phyloP scores from a whole-genome alignment of 2,113 vertebrate species.

The Bombycilla garrulus region DNA sequence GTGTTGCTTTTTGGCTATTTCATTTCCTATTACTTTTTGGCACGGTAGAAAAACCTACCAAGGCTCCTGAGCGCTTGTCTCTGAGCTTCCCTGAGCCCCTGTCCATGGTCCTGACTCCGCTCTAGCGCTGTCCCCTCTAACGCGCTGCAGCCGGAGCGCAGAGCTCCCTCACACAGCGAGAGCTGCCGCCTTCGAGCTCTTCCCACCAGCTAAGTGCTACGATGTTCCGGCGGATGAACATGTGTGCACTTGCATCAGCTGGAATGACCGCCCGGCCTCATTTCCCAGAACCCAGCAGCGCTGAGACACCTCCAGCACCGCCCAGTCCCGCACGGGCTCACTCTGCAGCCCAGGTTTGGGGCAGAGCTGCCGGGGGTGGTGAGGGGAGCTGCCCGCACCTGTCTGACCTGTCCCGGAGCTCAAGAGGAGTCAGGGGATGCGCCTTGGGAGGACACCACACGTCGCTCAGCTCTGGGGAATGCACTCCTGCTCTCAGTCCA shows the following conservation, averaged over 20 bases:
- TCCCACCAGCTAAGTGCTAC: neutral
- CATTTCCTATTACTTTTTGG: neutral
- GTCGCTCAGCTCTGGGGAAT: neutral
- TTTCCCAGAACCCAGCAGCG: neutral
- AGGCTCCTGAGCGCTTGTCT: neutral
- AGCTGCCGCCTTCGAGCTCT: neutral
- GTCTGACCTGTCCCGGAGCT: neutral
- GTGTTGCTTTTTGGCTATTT: neutral
- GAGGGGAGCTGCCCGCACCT: neutral
- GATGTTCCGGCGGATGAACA: neutral
- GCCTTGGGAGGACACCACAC: neutral
- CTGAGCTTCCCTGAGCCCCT: neutral
- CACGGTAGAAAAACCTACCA: neutral
- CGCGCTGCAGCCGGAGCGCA: neutral
- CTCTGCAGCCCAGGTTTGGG: neutral
- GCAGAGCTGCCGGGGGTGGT: neutral
- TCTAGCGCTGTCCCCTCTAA: neutral
- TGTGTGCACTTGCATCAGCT: neutral
- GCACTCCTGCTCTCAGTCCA: neutral
- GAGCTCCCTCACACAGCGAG: neutral
- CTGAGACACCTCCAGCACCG: neutral
- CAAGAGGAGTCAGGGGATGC: fast-evolving
- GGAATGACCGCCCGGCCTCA: neutral
- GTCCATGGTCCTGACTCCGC: neutral
- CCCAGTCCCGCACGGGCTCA: neutral